Evolutionary conservation across 2,888 invertebrate species (phyloP).

Genomic region (Melangyna quadrimaculata): DNA sequence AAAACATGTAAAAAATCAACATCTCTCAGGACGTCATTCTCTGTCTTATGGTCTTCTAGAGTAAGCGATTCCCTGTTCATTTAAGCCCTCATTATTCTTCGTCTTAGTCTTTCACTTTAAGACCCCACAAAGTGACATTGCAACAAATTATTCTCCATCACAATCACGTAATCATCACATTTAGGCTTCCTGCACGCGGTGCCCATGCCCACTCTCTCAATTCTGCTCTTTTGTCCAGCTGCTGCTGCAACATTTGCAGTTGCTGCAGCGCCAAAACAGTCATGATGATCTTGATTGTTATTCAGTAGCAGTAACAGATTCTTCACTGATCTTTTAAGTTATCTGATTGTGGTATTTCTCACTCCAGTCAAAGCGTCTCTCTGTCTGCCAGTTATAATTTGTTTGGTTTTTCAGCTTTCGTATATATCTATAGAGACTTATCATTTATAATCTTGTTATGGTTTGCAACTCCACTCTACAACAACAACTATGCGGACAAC

Average conservation of each 20-base stretch:
- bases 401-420: background rate
- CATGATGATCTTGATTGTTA: slow-evolving; percentile 44
- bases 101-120: slow-evolving; percentile 15
- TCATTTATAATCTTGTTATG: slow-evolving; percentile 1
- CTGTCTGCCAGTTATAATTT: slow-evolving; percentile 41
- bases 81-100: slow-evolving; percentile 30
- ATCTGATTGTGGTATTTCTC: slow-evolving; percentile 31
- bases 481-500: background rate
- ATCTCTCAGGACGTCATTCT: background rate
- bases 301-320: slow-evolving; percentile 48
- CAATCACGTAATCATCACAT: slow-evolving; percentile 16
- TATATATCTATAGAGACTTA: background rate
- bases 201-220: slow-evolving; percentile 22
- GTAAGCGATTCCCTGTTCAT: background rate
- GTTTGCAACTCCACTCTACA: background rate
- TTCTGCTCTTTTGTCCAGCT: slow-evolving; percentile 11
- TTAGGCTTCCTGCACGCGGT: slow-evolving; percentile 8
- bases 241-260: background rate
- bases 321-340: slow-evolving; percentile 34
- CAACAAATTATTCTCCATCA: slow-evolving; percentile 10
- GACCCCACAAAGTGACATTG: background rate
- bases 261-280: background rate
- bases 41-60: background rate
- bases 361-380: slow-evolving; percentile 32
- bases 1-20: background rate